phyloP scores from a whole-genome alignment of 2,888 invertebrate species.

The Eupithecia subfuscata region DNA sequence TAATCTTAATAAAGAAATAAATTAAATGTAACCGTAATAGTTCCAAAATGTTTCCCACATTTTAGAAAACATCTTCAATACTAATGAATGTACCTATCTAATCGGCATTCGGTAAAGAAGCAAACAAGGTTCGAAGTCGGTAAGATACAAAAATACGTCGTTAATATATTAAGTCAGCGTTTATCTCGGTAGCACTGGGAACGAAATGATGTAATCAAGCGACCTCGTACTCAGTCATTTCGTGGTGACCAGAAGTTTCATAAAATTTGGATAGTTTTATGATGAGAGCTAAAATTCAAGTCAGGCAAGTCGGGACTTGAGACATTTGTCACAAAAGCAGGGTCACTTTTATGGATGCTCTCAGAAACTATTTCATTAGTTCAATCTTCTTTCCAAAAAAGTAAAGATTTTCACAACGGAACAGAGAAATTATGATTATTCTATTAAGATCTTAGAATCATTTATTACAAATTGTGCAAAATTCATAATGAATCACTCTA shows the following conservation, averaged over 20 bases:
- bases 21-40: background rate
- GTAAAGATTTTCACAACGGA: too few species aligned
- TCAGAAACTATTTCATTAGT: too few species aligned
- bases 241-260: constrained; percentile 18
- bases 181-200: constrained; percentile 39
- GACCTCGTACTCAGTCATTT: constrained; percentile 9
- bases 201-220: constrained; percentile 42
- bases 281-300: background rate
- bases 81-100: background rate
- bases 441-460: too few species aligned
- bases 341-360: too few species aligned
- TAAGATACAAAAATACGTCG: constrained; percentile 32
- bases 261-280: background rate
- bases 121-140: constrained; percentile 25
- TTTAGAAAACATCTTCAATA: background rate
- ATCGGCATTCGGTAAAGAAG: constrained; percentile 3
- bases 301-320: too few species aligned
- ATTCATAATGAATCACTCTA: too few species aligned
- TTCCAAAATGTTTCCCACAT: background rate
- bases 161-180: constrained; percentile 30
- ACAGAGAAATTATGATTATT: too few species aligned
- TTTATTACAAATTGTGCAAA: too few species aligned
- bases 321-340: too few species aligned
- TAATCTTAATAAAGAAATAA: too few species aligned
- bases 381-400: too few species aligned